phyloP scores from a whole-genome alignment of 2,888 invertebrate species.

The Plagodis dolabraria region DNA sequence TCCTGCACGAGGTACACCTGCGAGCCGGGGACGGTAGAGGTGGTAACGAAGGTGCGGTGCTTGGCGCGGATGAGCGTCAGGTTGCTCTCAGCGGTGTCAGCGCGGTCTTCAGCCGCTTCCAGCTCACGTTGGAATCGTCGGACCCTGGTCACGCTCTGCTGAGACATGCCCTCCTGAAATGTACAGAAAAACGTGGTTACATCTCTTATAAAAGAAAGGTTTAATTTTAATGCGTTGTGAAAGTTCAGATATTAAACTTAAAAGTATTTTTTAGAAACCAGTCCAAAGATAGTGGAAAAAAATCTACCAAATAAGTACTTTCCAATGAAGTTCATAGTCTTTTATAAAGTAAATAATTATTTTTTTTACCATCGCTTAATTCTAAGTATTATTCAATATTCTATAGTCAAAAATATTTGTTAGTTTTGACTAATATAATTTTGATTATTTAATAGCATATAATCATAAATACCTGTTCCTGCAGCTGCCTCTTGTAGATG shows the following conservation, averaged over 20 bases:
- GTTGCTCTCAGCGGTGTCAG: constrained; percentile 97
- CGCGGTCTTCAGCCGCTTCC: constrained; percentile 98
- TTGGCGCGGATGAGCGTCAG: constrained; percentile 98
- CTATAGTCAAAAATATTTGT: too few species aligned
- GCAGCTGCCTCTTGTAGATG: constrained; percentile 98
- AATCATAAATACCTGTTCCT: constrained; percentile 89
- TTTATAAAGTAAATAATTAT: too few species aligned
- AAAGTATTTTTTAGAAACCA: too few species aligned
- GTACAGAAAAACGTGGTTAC: not conserved
- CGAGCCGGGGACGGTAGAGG: constrained; percentile 95
- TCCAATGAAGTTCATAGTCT: too few species aligned
- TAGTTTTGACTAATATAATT: too few species aligned
- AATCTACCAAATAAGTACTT: too few species aligned
- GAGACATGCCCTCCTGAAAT: constrained; percentile 93
- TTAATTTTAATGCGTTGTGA: too few species aligned
- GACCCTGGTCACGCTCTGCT: constrained; percentile 96
- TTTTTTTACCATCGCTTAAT: too few species aligned
- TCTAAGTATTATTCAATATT: too few species aligned
- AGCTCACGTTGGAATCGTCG: constrained; percentile 99
- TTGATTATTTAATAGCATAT: not conserved
- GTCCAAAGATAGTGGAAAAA: too few species aligned
- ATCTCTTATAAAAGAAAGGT: not conserved
- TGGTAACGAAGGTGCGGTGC: constrained; percentile 98
- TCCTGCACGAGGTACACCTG: constrained; percentile 96
- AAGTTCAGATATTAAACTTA: too few species aligned